phyloP scores from a whole-genome alignment of 2,113 vertebrate genomes.

The Cardinalis cardinalis region DNA sequence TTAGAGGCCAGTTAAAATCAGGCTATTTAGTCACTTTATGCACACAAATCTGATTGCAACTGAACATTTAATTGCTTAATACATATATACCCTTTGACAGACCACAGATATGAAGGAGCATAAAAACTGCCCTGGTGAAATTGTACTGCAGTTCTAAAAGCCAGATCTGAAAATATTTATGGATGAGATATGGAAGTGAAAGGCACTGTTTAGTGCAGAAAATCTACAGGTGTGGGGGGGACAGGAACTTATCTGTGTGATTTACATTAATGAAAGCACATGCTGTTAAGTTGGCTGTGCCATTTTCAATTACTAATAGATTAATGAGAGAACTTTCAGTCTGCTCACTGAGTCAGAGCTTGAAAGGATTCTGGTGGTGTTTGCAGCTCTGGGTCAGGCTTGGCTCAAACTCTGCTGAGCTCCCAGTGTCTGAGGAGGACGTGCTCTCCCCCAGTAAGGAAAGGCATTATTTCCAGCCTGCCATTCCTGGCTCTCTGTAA shows the following conservation, averaged over 20 bases:
- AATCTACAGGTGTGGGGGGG: neutral
- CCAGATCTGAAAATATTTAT: neutral
- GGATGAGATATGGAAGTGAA: neutral
- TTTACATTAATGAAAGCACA: neutral
- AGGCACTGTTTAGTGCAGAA: neutral
- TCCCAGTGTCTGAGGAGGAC: neutral
- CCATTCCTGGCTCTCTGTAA: neutral
- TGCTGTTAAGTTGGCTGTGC: neutral
- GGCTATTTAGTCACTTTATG: neutral
- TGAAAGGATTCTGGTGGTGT: neutral
- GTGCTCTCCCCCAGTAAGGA: neutral
- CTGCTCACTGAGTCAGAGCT: neutral
- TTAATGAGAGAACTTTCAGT: neutral
- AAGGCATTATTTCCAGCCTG: neutral
- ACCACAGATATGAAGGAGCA: neutral
- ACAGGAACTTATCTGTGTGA: neutral
- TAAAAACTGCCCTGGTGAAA: neutral
- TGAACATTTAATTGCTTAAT: neutral
- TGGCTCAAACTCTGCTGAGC: neutral
- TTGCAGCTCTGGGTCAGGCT: neutral
- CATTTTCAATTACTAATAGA: neutral
- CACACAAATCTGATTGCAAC: neutral
- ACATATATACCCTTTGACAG: neutral
- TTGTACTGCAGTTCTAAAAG: neutral
- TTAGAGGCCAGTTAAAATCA: neutral